phyloP scores from a whole-genome alignment of 2,113 vertebrate species.

The Scomber japonicus region DNA sequence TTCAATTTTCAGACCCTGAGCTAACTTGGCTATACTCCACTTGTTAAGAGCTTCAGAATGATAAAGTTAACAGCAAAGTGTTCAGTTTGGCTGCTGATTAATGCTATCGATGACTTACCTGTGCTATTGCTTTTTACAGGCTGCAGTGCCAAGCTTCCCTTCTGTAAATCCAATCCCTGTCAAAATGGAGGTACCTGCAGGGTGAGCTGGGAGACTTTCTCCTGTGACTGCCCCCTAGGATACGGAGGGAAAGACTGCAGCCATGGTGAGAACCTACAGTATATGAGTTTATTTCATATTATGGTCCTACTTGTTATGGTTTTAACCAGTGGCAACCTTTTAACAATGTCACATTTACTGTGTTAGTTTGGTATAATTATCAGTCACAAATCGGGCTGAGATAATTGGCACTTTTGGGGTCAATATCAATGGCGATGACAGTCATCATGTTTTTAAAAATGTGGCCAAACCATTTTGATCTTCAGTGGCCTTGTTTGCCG shows the following conservation, averaged over 20 bases:
- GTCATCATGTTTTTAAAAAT: neutral
- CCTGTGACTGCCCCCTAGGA: constrained; percentile 94
- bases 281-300: neutral
- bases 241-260: constrained; percentile 97
- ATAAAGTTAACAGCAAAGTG: no score
- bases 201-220: constrained; percentile 95
- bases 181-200: constrained; percentile 94
- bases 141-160: constrained; percentile 93
- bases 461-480: neutral
- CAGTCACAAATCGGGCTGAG: neutral
- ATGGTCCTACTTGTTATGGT: neutral
- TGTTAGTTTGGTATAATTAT: neutral
- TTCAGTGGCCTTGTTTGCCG: constrained; percentile 6
- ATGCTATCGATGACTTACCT: neutral
- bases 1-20: no score
- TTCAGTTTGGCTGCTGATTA: no score
- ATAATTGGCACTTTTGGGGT: neutral
- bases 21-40: no score
- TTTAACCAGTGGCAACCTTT: neutral
- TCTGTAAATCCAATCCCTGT: constrained; percentile 94
- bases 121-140: constrained; percentile 78
- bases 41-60: no score
- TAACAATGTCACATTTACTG: neutral
- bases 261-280: constrained; percentile 86
- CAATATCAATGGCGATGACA: neutral